Base-by-base conservation (phyloP, 2,113 vertebrate species). In the Tragelaphus scriptus region DNA sequence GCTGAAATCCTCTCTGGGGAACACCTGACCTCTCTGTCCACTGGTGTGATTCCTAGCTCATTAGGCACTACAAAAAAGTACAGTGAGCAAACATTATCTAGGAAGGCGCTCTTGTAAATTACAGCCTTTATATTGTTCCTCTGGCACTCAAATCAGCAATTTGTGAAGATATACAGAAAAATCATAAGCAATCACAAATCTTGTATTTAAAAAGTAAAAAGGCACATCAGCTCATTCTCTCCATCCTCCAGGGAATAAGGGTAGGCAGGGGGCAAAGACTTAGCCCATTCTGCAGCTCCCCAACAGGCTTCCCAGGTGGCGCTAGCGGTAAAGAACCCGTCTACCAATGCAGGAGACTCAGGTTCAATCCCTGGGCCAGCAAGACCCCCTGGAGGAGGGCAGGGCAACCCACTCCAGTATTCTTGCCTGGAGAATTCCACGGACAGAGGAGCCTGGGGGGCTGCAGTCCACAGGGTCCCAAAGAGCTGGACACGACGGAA, bases 21-120 rank as follows among this genome's bases (percentile, higher is more conserved):
- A 94, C 58, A 92, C 61, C 92, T 96, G 94, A 93, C 92, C 92
- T 92, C 96, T 97, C 85, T 96, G 96, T 88, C 71, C 93, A 96
- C 49, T 79, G 90, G 68, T 19, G 59, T 86, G 90, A 95, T 85
- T 90, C 32, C 96, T 92, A 92, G 81, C 87, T 95, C 93, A 95
- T 51, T 96, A 71, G 1, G 17, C 65, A 95, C 89, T 94, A 65
- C 32, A 95, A 95, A 90, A 85, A 96, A 68, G 49, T 80, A 91
- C 19, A 9, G 75, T 49, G 59, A 80, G 77, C 91, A 84, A 81
- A 92, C 5, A 44, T 87, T 63, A 84, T 44, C 80, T 71, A 95
- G 68, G 75, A 91, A 90, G 84, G 68, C 25, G 58, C 49, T 55
- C 36, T 49, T 88, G 6, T 44, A 47, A 58, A 92, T 77, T 68